phyloP scores from a whole-genome alignment of 2,113 vertebrate species.

The Hippocampus zosterae region DNA sequence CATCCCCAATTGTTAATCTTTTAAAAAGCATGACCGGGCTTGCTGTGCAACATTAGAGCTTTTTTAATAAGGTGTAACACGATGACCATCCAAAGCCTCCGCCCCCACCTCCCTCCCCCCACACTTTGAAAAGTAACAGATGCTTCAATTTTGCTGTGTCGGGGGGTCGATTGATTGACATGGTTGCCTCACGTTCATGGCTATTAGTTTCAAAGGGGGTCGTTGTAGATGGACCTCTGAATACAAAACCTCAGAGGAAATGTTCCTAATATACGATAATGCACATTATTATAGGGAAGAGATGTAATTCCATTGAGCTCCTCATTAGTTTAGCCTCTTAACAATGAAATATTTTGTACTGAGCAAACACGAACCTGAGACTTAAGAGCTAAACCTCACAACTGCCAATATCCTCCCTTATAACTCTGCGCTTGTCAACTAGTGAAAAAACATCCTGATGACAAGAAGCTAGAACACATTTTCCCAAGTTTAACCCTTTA shows the following conservation, averaged over 20 bases:
- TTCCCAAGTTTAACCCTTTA: too few species aligned
- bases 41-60: neutral
- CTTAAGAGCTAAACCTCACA: too few species aligned
- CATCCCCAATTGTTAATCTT: neutral
- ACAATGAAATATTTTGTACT: too few species aligned
- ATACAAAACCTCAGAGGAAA: neutral
- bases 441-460: too few species aligned
- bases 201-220: constrained; percentile 2
- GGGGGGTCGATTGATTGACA: constrained; percentile 66
- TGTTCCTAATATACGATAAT: neutral
- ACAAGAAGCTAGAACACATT: too few species aligned
- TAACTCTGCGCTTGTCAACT: too few species aligned
- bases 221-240: neutral
- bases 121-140: constrained; percentile 46
- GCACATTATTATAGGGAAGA: too few species aligned
- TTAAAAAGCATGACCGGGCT: neutral
- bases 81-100: constrained; percentile 10
- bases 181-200: constrained; percentile 46
- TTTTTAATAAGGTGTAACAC: constrained; percentile 40
- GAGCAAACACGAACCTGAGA: too few species aligned
- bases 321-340: too few species aligned
- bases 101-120: neutral
- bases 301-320: too few species aligned
- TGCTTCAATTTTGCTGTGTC: constrained; percentile 52
- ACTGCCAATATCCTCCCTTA: too few species aligned